phyloP scores from a whole-genome alignment of 1,140 invertebrate genomes.

The Caenorhabditis tropicalis region DNA sequence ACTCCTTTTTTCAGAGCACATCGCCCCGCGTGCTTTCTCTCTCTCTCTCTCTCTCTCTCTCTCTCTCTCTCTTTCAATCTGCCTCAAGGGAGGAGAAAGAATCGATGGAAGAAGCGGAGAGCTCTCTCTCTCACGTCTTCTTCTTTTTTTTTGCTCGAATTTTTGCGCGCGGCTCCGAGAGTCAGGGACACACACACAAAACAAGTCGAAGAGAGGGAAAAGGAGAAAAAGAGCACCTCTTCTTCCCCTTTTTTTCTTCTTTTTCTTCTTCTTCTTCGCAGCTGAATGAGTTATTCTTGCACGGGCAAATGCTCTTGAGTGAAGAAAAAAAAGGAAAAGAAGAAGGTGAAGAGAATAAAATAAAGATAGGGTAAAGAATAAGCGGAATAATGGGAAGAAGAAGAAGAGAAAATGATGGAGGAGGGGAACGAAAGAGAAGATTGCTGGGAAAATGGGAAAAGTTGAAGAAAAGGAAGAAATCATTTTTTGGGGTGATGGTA shows the following conservation, averaged over 20 bases:
- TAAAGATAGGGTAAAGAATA: not conserved
- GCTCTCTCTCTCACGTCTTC: not conserved
- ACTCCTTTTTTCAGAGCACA: too few species aligned
- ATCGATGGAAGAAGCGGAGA: not conserved
- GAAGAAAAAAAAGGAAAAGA: not conserved
- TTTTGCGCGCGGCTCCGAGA: not conserved
- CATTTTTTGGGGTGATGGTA: too few species aligned
- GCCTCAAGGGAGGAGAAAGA: not conserved
- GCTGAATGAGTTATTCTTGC: conserved; percentile 13
- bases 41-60: not conserved
- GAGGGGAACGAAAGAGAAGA: not conserved
- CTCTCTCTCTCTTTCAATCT: not conserved
- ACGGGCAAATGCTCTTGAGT: conserved; percentile 1
- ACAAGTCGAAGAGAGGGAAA: not conserved
- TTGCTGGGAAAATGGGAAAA: not conserved
- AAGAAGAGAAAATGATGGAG: not conserved
- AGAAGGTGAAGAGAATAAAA: not conserved
- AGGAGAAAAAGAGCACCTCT: conserved; percentile 6
- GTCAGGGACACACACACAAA: not conserved
- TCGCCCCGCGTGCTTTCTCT: not conserved
- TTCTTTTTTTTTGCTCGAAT: too few species aligned
- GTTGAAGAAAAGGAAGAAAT: too few species aligned
- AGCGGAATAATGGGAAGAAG: not conserved
- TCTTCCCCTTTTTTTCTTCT: not conserved
- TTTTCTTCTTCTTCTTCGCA: not conserved